Conservation (phyloP, 2,113 vertebrate species). For the Meleagris gallopavo region DNA sequence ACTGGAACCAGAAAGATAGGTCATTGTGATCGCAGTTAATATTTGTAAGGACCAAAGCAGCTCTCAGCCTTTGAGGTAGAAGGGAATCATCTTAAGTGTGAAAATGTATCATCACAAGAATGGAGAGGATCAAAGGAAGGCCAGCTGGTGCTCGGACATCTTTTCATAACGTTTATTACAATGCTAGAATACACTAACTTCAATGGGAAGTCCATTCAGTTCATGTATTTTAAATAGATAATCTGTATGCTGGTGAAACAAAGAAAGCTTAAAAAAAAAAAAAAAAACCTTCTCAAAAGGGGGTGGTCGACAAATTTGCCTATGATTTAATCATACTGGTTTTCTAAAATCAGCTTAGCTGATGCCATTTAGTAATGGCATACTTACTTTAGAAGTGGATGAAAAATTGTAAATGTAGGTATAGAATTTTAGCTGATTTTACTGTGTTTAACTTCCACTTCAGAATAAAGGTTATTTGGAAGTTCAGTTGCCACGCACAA, state of each 20-base stretch:
- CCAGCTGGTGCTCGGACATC: slow-evolving; percentile 72
- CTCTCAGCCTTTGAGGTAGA: slow-evolving; percentile 71
- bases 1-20: slow-evolving; percentile 74
- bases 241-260: slow-evolving; percentile 67
- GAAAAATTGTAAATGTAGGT: not conserved
- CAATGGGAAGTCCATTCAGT: slow-evolving; percentile 70
- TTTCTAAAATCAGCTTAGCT: slow-evolving; percentile 51
- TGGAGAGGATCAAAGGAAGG: slow-evolving; percentile 71
- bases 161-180: slow-evolving; percentile 74
- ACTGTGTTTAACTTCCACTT: not conserved
- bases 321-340: slow-evolving; percentile 66
- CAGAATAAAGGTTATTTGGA: not conserved
- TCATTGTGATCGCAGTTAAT: slow-evolving; percentile 72
- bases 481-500: not conserved
- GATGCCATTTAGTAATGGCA: no score
- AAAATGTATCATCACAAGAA: slow-evolving; percentile 74
- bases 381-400: slow-evolving; percentile 3
- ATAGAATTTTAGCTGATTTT: not conserved
- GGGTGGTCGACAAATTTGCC: slow-evolving; percentile 59
- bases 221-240: slow-evolving; percentile 60
- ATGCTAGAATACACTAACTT: slow-evolving; percentile 71
- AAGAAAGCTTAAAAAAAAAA: slow-evolving; percentile 3
- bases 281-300: slow-evolving; percentile 46
- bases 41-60: slow-evolving; percentile 74
- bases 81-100: slow-evolving; percentile 73